Evolutionary conservation across 2,113 vertebrate genomes (phyloP).

Genomic region (Apistogramma diplotaenia): DNA sequence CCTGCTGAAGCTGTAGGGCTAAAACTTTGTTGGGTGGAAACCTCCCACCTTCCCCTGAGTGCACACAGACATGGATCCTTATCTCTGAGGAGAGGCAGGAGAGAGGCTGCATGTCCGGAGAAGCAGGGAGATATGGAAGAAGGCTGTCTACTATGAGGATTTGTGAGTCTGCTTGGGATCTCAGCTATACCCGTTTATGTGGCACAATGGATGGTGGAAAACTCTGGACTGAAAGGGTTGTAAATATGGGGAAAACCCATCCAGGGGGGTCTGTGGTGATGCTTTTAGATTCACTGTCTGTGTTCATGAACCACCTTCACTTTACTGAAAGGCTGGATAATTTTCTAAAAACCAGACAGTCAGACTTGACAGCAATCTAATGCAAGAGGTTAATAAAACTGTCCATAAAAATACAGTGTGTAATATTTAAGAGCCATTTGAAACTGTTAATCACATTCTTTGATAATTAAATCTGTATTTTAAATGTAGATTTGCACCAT

Average conservation of each 20-base stretch:
- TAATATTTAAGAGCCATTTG: background rate
- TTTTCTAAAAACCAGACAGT: background rate
- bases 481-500: background rate
- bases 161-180: background rate
- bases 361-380: background rate
- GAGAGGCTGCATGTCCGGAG: background rate
- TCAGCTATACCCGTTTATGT: background rate
- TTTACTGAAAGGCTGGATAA: background rate
- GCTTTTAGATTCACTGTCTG: background rate
- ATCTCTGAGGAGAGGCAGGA: background rate
- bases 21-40: background rate
- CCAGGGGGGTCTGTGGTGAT: background rate
- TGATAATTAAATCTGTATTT: background rate
- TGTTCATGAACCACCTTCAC: background rate
- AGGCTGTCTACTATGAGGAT: background rate
- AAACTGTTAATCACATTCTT: background rate
- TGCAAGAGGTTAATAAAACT: background rate
- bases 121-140: background rate
- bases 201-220: background rate
- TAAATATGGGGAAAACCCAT: background rate
- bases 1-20: background rate
- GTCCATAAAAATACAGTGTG: background rate
- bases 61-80: background rate
- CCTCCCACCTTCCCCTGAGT: background rate
- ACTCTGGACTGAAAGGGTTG: background rate